Base-by-base conservation (phyloP, 35 echinoderm and acorn worm genomes). In the Hemicentrotus pulcherrimus region DNA sequence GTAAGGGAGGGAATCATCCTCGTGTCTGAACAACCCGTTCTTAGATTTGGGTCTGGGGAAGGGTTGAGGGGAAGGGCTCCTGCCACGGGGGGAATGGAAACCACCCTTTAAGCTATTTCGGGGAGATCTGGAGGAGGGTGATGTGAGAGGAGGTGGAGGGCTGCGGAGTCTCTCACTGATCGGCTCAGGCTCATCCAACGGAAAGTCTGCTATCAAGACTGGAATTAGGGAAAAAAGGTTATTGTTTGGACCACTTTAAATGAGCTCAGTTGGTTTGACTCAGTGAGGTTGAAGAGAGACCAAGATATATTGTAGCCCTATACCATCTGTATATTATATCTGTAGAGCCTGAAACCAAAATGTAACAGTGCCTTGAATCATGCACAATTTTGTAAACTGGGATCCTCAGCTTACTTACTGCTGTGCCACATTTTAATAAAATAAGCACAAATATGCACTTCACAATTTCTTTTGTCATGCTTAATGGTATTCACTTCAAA, bases 1-100 rank as follows among this genome's bases (percentile, higher is more conserved):
- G 31, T 93, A 93, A 31, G 91, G 91, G 48, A 93, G 91, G 48
- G 91, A 93, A 58, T 93, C 91, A 15, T 93, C 91, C 30, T 93
- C 91, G 9, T 47, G 91, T 50, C 46, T 32, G 31, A 58, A 58
- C 10, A 47, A 93, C 45, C 48, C 48, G 31, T 93, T 93, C 48
- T 58, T 93, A 47, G 91, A 58, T 58, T 93, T 93, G 48, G 91
- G 91, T 93, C 28, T 93, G 48, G 46, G 91, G 91, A 58, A 93
- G 91, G 91, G 91, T 55, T 48, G 48, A 48, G 91, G 91, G 48
- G 91, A 93, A 46, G 91, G 91, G 91, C 91, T 93, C 91, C 91
- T 47, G 91, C 46, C 46, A 11, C 91, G 18, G 31, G 91, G 47
- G 48, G 45, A 31, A 15, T 58, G 45, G 19, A 90, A 2, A 58